Evolutionary conservation across 2,113 vertebrate species (phyloP).

Genomic region (Microcebus ravelobensis): DNA sequence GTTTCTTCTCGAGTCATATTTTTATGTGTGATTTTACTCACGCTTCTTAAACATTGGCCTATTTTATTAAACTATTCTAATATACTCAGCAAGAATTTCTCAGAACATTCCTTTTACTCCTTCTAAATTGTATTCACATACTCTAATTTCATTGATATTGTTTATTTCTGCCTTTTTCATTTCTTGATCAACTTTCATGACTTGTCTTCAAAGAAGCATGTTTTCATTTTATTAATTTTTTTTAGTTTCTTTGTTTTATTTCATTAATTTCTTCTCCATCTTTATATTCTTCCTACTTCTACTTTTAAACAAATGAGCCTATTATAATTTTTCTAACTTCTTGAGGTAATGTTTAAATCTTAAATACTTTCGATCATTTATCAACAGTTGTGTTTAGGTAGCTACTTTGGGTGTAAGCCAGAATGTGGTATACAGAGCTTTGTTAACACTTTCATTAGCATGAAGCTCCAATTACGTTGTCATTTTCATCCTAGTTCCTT

Average conservation of each 20-base stretch:
- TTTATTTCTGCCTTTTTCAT: background rate
- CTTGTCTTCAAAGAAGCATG: background rate
- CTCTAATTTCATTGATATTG: background rate
- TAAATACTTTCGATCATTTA: background rate
- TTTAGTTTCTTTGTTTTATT: background rate
- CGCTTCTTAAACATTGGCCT: background rate
- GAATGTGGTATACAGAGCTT: background rate
- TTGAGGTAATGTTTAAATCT: background rate
- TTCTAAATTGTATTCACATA: background rate
- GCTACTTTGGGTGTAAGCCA: background rate
- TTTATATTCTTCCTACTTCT: background rate
- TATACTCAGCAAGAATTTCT: background rate
- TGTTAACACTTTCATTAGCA: background rate
- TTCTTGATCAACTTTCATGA: background rate
- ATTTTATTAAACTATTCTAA: background rate
- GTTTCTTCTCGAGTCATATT: background rate
- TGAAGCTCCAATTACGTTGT: background rate
- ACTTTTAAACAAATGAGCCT: background rate
- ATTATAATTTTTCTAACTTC: background rate
- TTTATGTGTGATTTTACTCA: background rate
- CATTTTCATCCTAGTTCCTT: background rate
- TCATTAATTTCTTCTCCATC: background rate
- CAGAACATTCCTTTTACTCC: no score
- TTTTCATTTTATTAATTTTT: background rate
- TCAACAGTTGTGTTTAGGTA: background rate